phyloP scores from a whole-genome alignment of 2,113 vertebrate genomes.

The Paramormyrops kingsleyae region DNA sequence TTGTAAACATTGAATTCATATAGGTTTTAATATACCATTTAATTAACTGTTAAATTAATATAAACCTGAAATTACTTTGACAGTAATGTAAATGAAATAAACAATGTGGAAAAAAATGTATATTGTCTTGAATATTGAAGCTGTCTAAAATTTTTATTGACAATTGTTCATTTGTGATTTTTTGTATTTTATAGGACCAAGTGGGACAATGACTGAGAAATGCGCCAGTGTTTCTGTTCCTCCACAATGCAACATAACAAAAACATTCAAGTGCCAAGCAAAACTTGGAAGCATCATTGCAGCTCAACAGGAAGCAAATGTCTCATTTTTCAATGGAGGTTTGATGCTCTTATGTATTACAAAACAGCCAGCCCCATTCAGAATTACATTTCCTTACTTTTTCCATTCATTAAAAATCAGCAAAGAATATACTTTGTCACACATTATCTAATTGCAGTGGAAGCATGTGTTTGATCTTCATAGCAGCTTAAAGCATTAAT shows the following conservation, averaged over 20 bases:
- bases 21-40: not conserved
- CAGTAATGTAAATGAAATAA: not conserved
- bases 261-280: not conserved
- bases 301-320: not conserved
- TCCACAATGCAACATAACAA: not conserved
- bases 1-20: not conserved
- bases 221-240: not conserved
- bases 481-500: not conserved
- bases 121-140: not conserved
- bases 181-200: not conserved
- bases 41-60: not conserved
- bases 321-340: not conserved
- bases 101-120: not conserved
- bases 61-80: not conserved
- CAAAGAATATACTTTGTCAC: not conserved
- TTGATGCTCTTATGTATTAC: not conserved
- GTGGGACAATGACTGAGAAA: not conserved
- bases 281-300: not conserved
- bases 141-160: not conserved
- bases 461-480: not conserved
- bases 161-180: not conserved
- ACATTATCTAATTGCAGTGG: not conserved
- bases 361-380: not conserved
- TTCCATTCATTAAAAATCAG: not conserved
- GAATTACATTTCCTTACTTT: not conserved